phyloP scores from a whole-genome alignment of 2,888 invertebrate genomes.

The Torymus tubicola region DNA sequence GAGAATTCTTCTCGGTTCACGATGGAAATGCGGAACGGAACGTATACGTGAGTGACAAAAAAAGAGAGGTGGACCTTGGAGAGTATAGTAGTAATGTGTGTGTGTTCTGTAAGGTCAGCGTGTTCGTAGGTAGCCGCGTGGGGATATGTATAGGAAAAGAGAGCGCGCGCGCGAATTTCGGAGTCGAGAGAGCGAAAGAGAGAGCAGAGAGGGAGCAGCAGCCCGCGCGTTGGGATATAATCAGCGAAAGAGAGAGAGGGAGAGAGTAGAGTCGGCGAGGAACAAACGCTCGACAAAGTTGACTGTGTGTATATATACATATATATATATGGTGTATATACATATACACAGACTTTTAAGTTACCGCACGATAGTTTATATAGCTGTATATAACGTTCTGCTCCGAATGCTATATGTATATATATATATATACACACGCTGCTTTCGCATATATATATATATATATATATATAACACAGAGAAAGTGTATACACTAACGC shows the following conservation, averaged over 20 bases:
- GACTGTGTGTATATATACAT: no score
- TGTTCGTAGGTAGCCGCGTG: neutral
- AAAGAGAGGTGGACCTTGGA: constrained; percentile 13
- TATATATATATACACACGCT: no score
- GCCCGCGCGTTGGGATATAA: no score
- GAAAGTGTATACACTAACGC: neutral
- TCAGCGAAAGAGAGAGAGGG: neutral
- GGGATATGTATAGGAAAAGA: neutral
- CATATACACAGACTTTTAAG: no score
- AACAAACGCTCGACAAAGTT: constrained; percentile 5
- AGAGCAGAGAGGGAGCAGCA: constrained; percentile 1
- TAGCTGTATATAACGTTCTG: no score
- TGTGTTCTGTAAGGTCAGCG: constrained; percentile 1
- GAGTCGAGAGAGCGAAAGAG: neutral
- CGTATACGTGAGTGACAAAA: constrained; percentile 1
- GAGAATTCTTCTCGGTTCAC: neutral
- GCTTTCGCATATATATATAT: no score
- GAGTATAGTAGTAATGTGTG: neutral
- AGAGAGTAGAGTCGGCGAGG: neutral
- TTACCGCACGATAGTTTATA: no score
- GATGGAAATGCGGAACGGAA: neutral
- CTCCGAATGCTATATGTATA: no score
- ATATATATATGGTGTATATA: no score
- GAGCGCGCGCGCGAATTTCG: constrained; percentile 9
- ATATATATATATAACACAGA: neutral